These are phyloP conservation scores for Danio tinwini DNA, from an alignment of 2,797 vertebrate genomes.

Conservation along the genomic window DNA sequence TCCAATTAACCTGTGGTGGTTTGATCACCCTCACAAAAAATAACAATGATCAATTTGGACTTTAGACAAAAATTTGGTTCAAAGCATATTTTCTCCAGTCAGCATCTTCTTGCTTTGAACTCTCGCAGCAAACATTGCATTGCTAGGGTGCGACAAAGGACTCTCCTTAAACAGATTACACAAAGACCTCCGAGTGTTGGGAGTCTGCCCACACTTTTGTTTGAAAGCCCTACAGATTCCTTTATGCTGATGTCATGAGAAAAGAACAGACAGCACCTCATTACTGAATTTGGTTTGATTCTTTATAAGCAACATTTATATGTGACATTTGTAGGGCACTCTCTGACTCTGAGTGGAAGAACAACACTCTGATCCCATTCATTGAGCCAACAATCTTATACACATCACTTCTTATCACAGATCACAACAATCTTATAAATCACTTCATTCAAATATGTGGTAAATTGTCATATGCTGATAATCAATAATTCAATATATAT, in stretches of 20 bases:
- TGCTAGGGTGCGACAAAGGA: conserved; percentile 24
- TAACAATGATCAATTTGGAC: no score
- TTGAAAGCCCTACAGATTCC: conserved; percentile 34
- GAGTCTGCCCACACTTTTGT: conserved; percentile 12
- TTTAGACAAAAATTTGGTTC: no score
- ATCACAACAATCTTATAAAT: no score
- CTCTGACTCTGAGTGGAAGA: not conserved
- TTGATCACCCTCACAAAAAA: no score
- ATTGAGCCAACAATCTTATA: not conserved
- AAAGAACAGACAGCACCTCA: conserved; percentile 8
- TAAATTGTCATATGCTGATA: no score
- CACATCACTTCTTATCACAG: no score
- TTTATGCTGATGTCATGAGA: conserved; percentile 21
- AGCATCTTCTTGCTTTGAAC: no score
- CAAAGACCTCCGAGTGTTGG: not conserved
- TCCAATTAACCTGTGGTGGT: no score
- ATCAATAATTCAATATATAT: no score
- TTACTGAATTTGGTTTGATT: not conserved
- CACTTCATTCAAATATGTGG: no score
- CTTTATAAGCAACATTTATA: no score
- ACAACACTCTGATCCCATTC: not conserved
- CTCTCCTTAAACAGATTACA: conserved; percentile 36
- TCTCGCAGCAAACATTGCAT: conserved; percentile 34
- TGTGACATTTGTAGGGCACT: not conserved
- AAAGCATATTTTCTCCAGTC: no score